Evolutionary conservation across 2,888 invertebrate genomes (phyloP), one percentile per base, ranked within the genome.

Genomic region (Pocota personata): DNA sequence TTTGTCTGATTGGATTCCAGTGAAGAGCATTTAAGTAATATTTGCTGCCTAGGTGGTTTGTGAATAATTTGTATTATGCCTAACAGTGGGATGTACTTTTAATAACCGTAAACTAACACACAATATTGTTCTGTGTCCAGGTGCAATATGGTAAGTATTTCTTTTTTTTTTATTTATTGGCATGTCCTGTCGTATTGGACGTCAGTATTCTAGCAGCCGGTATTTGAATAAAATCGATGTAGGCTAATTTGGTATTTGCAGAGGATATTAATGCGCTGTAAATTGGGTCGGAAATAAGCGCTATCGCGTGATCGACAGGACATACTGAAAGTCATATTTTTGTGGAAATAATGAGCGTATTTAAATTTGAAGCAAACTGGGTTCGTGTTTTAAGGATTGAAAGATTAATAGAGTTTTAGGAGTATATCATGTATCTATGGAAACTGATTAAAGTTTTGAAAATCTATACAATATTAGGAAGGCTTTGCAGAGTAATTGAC

Each of bases 21-120:
- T n/a, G 3, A 6, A 12, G 12, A 35, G 40, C 35, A 62, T 77
- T 60, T 32, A 58, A 62, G 24, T 16, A 32, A 60, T 57, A 19
- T 1, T 1, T n/a, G 1, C n/a, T 5, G 3, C 1, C 8, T 32
- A 48, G 12, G 32, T 27, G n/a, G 10, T 21, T 37, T 37, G 32
- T 24, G 24, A 58, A 40, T 58, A 58, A 58, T 37, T 58, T 57
- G 19, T 16, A 19, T 12, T 14, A 12, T 32, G 16, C 37, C 48
- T 35, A 55, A 12, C 52, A 30, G 16, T 27, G 1, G 27, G 40
- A 27, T 67, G 52, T 8, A 24, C 24, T 66, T 50, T 66, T 50
- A 35, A 10, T 48, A 66, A 48, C 16, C 30, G 12, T 46, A 46
- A 46, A 46, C 43, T 43, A 37, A 3, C 58, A 57, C 6, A 43